These are phyloP conservation scores for Gambelia wislizenii DNA, from an alignment of 2,797 vertebrate genomes.

Conservation along the genomic window DNA sequence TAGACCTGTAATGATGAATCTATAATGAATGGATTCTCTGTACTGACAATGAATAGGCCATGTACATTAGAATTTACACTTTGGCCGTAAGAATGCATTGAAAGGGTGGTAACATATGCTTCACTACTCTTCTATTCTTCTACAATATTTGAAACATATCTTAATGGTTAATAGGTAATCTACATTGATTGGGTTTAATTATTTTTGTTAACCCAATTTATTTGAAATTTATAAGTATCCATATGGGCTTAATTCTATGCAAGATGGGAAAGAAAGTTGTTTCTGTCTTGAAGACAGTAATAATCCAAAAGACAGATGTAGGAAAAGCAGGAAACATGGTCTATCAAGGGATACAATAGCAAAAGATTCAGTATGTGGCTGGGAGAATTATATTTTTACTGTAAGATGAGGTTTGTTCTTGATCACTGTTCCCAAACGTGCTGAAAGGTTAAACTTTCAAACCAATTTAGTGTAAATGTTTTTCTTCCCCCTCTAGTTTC, in stretches of 20 bases:
- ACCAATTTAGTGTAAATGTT: conserved; percentile 22
- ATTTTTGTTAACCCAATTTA: too few species aligned
- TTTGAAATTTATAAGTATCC: neutral
- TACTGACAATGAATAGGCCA: neutral
- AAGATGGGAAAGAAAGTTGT: neutral
- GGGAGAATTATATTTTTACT: neutral
- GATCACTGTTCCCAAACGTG: conserved; percentile 31
- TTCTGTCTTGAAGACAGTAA: conserved; percentile 1
- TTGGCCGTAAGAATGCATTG: neutral
- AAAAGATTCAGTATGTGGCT: neutral
- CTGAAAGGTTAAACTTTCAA: conserved; percentile 40
- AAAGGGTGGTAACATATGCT: neutral
- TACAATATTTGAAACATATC: neutral
- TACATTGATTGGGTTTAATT: neutral
- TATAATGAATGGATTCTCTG: neutral
- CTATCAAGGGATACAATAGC: conserved; percentile 5
- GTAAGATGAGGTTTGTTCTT: conserved; percentile 36
- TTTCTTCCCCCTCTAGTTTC: conserved; percentile 25
- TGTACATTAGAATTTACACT: too few species aligned
- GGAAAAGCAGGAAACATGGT: conserved; percentile 20
- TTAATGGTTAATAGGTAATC: neutral
- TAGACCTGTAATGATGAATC: neutral
- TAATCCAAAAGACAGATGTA: conserved; percentile 22
- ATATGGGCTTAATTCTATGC: neutral
- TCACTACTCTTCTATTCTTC: neutral